Evolutionary conservation across 2,888 invertebrate genomes (phyloP).

Genomic region (Aleiodes testaceus): DNA sequence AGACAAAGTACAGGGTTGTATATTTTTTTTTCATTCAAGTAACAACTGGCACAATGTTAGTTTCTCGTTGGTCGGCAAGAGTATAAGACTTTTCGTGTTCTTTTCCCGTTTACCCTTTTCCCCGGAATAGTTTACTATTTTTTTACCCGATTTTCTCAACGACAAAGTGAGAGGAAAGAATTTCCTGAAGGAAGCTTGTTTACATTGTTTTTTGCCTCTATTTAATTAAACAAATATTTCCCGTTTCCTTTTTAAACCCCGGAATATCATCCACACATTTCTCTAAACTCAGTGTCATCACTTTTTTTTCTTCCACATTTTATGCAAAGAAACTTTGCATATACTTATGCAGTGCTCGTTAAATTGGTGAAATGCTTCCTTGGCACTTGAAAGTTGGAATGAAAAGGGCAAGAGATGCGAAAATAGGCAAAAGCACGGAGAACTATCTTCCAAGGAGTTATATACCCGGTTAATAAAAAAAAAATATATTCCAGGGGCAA

Average conservation of each 20-base stretch:
- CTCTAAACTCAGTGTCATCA: not conserved
- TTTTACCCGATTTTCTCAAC: not conserved
- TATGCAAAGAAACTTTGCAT: slow-evolving; percentile 6
- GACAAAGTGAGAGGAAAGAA: slow-evolving; percentile 13
- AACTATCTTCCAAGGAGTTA: slow-evolving; percentile 16
- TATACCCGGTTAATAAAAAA: not conserved
- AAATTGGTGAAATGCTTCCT: slow-evolving; percentile 14
- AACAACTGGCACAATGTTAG: slow-evolving; percentile 24
- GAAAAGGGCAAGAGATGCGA: slow-evolving; percentile 16
- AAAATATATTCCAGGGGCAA: not conserved
- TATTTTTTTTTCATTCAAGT: slow-evolving; percentile 19
- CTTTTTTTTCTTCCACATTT: not conserved
- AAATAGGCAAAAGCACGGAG: slow-evolving; percentile 15
- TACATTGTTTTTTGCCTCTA: slow-evolving; percentile 25
- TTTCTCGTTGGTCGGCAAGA: slow-evolving; percentile 10
- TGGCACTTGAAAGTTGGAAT: slow-evolving; percentile 25
- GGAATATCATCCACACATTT: slow-evolving; percentile 10
- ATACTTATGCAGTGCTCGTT: slow-evolving; percentile 12
- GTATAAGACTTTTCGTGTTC: slow-evolving; percentile 7
- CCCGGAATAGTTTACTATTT: slow-evolving; percentile 10
- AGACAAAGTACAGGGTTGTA: slow-evolving; percentile 27
- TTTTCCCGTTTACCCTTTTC: slow-evolving; percentile 7
- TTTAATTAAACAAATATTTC: slow-evolving; percentile 29
- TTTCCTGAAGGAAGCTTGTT: slow-evolving; percentile 13
- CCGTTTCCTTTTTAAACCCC: not conserved